Base-by-base conservation (phyloP, 2,113 vertebrate genomes). In the Setophaga petechia region DNA sequence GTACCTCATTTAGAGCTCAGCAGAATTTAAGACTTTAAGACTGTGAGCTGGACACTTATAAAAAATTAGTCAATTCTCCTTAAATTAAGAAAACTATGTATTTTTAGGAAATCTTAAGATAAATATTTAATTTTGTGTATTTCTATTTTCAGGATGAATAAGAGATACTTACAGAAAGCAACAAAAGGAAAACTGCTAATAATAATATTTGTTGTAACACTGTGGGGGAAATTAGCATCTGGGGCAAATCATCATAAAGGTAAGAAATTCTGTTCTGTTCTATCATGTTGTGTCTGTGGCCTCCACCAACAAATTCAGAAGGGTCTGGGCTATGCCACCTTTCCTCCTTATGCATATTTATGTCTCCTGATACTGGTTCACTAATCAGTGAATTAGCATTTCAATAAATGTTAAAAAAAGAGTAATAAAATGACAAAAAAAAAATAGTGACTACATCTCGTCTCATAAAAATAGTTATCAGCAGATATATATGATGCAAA, bases 131-230 rank as follows among this genome's bases (percentile, higher is more conserved):
- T 93, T 87, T 66, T 76, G 15, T 94, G 65, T 69, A 11, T 93
- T 97, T 91, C 97, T 92, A 33, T 92, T 97, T 97, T 20, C 97
- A 99, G 99, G 99, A 99, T 99, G 99, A 99, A 98, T 98, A 98
- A 98, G 96, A 98, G 98, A 98, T 98, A 98, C 96, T 97, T 97
- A 91, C 98, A 98, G 97, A 98, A 98, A 97, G 97, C 98, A 98
- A 98, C 98, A 96, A 98, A 98, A 98, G 98, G 98, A 95, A 98
- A 98, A 98, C 97, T 99, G 94, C 98, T 99, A 91, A 98, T 99
- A 95, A 98, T 99, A 98, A 98, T 99, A 97, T 99, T 99, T 91
- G 97, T 99, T 93, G 96, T 99, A 97, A 98, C 98, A 9, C 96
- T 99, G 95, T 98, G 98, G 98, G 98, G 98, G 57, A 99, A 98